Conservation (phyloP, 1,140 invertebrate genomes). For the Caenorhabditis latens region DNA sequence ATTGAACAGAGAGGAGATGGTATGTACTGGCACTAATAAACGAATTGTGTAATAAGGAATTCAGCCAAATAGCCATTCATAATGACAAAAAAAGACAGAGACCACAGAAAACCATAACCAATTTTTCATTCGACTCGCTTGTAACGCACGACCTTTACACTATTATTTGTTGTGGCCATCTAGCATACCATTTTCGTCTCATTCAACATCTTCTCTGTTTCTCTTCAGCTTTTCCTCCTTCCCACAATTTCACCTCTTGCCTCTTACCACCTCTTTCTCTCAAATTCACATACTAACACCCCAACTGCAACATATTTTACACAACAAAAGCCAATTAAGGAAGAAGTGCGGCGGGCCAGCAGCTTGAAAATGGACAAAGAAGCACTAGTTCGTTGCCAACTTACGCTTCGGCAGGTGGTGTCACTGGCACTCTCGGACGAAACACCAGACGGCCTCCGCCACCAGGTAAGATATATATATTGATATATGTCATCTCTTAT, state of each 20-base stretch:
- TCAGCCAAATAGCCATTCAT: constrained; percentile 24
- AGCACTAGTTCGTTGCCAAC: constrained; percentile 53
- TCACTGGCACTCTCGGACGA: constrained; percentile 48
- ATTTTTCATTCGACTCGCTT: constrained; percentile 26
- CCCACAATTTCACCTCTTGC: not conserved
- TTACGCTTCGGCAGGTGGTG: constrained; percentile 38
- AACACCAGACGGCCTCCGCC: constrained; percentile 43
- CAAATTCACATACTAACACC: not conserved
- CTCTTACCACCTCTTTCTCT: not conserved
- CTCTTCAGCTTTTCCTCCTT: not conserved
- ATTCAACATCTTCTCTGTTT: not conserved
- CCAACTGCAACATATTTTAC: constrained; percentile 55
- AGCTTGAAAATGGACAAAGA: constrained; percentile 56
- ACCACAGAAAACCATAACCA: constrained; percentile 38
- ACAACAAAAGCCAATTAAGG: constrained; percentile 56
- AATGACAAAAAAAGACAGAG: not conserved
- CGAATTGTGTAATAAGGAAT: constrained; percentile 1
- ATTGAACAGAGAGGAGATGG: not conserved
- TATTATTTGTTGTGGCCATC: constrained; percentile 50
- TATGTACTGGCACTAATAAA: not conserved
- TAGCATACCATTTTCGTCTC: not conserved
- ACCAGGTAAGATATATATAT: not conserved
- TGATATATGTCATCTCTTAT: not conserved
- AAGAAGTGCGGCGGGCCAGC: constrained; percentile 46
- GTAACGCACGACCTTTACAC: constrained; percentile 47